These are phyloP conservation scores for Dasypogon diadema DNA, from an alignment of 2,888 invertebrate species.

Conservation along the genomic window DNA sequence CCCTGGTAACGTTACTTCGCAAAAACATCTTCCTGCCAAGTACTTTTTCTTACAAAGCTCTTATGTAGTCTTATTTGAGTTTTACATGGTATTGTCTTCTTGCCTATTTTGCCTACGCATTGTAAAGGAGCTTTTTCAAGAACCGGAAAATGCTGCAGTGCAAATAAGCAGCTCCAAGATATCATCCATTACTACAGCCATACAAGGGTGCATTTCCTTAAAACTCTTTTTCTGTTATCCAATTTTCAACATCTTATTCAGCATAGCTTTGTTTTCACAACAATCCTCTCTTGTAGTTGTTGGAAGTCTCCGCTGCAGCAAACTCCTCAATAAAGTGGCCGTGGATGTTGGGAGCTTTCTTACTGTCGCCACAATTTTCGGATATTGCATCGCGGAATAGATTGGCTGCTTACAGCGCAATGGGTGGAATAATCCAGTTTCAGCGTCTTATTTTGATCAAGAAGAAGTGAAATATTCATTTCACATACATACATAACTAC, in stretches of 20 bases:
- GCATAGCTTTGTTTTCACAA: constrained; percentile 34
- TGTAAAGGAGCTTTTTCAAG: background rate
- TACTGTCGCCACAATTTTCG: background rate
- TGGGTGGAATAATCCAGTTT: background rate
- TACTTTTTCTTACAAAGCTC: constrained; percentile 3
- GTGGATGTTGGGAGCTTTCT: background rate
- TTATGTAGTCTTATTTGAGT: background rate
- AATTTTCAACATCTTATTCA: constrained; percentile 25
- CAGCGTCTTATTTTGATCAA: background rate
- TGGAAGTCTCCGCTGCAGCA: background rate
- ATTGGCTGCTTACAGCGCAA: background rate
- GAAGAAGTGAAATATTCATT: background rate
- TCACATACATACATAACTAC: too few relatives aligned
- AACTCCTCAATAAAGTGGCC: background rate
- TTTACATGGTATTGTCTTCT: background rate
- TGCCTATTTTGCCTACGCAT: background rate
- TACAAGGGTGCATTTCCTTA: constrained; percentile 6
- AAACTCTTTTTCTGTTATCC: constrained; percentile 34
- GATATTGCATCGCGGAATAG: background rate
- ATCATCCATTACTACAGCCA: constrained; percentile 8
- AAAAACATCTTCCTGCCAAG: background rate
- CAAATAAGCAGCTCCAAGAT: constrained; percentile 18
- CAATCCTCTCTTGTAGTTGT: constrained; percentile 3
- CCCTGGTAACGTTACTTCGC: background rate
- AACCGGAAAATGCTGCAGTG: constrained; percentile 18